Conservation (phyloP, 2,888 invertebrate species). For the Drosophila ezoana region DNA sequence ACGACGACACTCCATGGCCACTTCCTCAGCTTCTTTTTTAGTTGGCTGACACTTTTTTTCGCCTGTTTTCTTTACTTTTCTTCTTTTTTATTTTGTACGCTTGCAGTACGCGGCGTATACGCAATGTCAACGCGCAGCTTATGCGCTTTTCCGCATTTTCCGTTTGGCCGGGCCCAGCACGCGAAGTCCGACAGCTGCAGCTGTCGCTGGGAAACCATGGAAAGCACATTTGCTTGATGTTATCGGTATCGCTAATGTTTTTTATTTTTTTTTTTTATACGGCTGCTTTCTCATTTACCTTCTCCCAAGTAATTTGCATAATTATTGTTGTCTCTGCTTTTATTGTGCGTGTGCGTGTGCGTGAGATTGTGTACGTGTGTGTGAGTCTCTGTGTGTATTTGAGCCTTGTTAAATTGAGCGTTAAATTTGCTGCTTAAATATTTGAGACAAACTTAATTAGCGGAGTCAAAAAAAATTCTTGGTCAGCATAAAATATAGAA, state of each 20-base stretch:
- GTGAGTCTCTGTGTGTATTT: conserved; percentile 1
- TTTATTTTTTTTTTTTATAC: conserved; percentile 6
- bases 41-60: conserved; percentile 23
- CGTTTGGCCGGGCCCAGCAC: conserved; percentile 27
- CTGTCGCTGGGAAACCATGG: conserved; percentile 29
- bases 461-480: conserved; percentile 7
- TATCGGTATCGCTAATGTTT: conserved; percentile 36
- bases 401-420: conserved; percentile 64
- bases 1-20: conserved; percentile 28
- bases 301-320: conserved; percentile 64
- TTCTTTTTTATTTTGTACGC: conserved; percentile 8
- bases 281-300: conserved; percentile 8
- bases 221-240: conserved; percentile 43
- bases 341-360: conserved; percentile 15
- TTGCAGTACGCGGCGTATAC: conserved; percentile 61
- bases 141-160: conserved; percentile 73
- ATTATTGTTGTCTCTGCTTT: conserved; percentile 58
- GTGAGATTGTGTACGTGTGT: neutral
- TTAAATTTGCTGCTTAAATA: conserved; percentile 67
- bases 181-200: conserved; percentile 66
- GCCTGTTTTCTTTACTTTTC: neutral
- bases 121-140: conserved; percentile 71
- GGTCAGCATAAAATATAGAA: conserved; percentile 3
- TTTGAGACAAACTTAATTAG: conserved; percentile 68
- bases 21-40: conserved; percentile 35